These are phyloP conservation scores for Lagria hirta DNA, from an alignment of 2,888 invertebrate genomes.

Conservation along the genomic window DNA sequence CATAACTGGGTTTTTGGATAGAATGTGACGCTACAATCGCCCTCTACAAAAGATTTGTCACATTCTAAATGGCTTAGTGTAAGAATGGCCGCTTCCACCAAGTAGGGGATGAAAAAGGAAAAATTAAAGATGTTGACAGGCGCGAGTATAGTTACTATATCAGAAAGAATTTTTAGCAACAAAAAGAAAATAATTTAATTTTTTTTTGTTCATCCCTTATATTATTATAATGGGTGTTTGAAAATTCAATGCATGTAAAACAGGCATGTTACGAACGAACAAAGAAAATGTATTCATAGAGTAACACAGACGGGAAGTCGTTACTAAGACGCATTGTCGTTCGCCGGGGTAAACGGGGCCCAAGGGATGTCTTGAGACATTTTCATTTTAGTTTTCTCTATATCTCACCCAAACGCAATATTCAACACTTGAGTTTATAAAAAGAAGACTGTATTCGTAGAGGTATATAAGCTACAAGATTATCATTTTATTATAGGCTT, in stretches of 20 bases:
- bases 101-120: constrained; percentile 37
- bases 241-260: constrained; percentile 55
- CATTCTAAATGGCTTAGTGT: constrained; percentile 40
- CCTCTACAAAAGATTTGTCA: constrained; percentile 29
- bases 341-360: constrained; percentile 49
- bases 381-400: constrained; percentile 53
- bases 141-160: too few relatives aligned
- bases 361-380: constrained; percentile 52
- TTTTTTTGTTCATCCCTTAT: too few relatives aligned
- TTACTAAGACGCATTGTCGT: constrained; percentile 57
- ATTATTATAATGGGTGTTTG: constrained; percentile 40
- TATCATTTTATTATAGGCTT: constrained; percentile 20
- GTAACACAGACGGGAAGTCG: constrained; percentile 47
- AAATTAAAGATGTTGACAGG: constrained; percentile 36
- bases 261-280: constrained; percentile 46
- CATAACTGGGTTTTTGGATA: constrained; percentile 61
- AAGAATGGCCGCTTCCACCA: constrained; percentile 48
- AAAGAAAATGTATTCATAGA: constrained; percentile 52
- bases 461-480: constrained; percentile 15
- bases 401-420: constrained; percentile 41
- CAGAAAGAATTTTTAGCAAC: too few relatives aligned
- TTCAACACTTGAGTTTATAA: constrained; percentile 36
- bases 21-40: constrained; percentile 40
- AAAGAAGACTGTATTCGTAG: constrained; percentile 23
- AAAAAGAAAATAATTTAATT: too few relatives aligned